These are phyloP conservation scores for Fragum whitleyi DNA, from an alignment of 2,888 invertebrate genomes.

Conservation along the genomic window DNA sequence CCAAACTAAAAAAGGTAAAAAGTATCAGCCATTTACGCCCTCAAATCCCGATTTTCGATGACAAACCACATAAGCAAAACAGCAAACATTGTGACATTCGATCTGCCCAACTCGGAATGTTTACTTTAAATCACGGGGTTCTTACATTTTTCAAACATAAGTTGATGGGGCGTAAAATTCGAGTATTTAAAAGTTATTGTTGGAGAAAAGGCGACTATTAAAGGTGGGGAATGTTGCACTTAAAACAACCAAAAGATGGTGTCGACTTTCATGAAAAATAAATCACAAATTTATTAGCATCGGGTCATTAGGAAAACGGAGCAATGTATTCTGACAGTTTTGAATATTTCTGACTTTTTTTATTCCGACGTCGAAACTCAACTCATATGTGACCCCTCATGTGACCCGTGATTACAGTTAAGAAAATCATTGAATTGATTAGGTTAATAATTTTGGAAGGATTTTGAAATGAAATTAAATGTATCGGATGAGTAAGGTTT, in stretches of 20 bases:
- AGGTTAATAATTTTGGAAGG: too few relatives aligned
- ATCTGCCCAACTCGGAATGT: conserved; percentile 3
- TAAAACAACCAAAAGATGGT: conserved; percentile 19
- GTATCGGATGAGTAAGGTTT: too few relatives aligned
- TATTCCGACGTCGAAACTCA: too few relatives aligned
- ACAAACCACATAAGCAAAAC: conserved; percentile 7
- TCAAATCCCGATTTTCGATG: too few relatives aligned
- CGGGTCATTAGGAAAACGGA: neutral
- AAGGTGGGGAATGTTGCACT: conserved; percentile 18
- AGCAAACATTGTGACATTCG: conserved; percentile 13
- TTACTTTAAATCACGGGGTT: conserved; percentile 27
- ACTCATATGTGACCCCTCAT: too few relatives aligned
- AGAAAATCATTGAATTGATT: too few relatives aligned
- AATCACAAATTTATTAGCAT: conserved; percentile 15
- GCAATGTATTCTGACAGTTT: too few relatives aligned
- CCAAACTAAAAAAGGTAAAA: too few relatives aligned
- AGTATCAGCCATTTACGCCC: too few relatives aligned
- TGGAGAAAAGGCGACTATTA: conserved; percentile 7
- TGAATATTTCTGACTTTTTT: too few relatives aligned
- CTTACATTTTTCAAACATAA: conserved; percentile 25
- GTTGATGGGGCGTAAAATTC: conserved; percentile 27
- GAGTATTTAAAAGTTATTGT: conserved; percentile 5
- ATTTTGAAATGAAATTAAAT: too few relatives aligned
- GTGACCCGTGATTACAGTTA: too few relatives aligned
- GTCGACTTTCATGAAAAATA: conserved; percentile 19